Evolutionary conservation across 2,888 invertebrate genomes (phyloP), one percentile per base, ranked within the genome.

Genomic region (Parnassius orleans): DNA sequence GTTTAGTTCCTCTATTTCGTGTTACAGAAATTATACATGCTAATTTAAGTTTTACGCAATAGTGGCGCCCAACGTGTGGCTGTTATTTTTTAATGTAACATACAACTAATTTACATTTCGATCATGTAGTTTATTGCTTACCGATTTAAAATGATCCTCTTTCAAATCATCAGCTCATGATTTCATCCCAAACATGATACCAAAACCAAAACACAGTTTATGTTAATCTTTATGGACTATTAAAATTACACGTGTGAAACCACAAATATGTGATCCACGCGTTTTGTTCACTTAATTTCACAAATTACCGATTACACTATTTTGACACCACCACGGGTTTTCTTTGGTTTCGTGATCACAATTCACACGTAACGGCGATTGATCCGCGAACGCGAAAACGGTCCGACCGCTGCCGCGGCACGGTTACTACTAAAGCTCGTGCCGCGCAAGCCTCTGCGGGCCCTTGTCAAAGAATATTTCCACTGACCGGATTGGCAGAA

Each of bases 381-480:
- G 12, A 7, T n/a, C 72, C 52, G 43, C 64, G 62, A 53, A 51
- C 48, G 60, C 65, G 72, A 76, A 64, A 76, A 9, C 9, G 84
- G 82, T 78, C 77, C 79, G 69, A 68, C 66, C 79, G 66, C 69
- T 78, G 69, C 79, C 72, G 72, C 68, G 74, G 71, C 87, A 72
- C 89, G 86, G 76, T 69, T 71, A 73, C 71, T 72, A 89, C 90
- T 88, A 81, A 46, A 73, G 65, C 66, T 69, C 74, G 78, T 76
- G 76, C 79, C 82, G 87, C 88, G 87, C 89, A 87, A 82, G 79
- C 81, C 82, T 82, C 82, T 77, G 78, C 83, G 78, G 80, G 71
- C 77, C 75, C 53, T 66, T 74, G 81, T 79, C 83, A 81, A 77
- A 83, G 78, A 84, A 77, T 80, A 80, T 69, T 69, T 63, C 69